Evolutionary conservation across 2,797 vertebrate genomes (phyloP).

Genomic region (Rhadinocentrus ornatus): DNA sequence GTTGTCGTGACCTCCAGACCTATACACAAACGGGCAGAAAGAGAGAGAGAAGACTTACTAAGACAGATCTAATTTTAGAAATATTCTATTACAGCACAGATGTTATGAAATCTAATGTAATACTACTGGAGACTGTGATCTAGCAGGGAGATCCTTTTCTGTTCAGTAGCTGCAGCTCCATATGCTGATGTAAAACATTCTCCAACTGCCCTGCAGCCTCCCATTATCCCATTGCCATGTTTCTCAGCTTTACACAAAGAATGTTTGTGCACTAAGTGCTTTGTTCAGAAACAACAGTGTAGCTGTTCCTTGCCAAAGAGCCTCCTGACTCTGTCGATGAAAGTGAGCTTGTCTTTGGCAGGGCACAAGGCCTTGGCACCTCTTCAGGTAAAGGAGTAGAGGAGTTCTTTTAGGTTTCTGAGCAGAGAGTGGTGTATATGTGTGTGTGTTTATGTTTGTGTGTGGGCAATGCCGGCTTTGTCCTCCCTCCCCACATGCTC

Average conservation of each 20-base stretch:
- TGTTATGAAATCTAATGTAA: constrained; percentile 70
- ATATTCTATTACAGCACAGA: constrained; percentile 61
- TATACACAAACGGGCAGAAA: constrained; percentile 17
- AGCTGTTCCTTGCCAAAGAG: constrained; percentile 63
- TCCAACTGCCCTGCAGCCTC: constrained; percentile 64
- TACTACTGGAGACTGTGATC: constrained; percentile 57
- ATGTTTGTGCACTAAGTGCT: constrained; percentile 66
- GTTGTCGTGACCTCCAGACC: constrained; percentile 32
- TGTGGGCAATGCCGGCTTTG: constrained; percentile 73
- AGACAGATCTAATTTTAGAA: constrained; percentile 63
- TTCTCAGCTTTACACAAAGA: constrained; percentile 62
- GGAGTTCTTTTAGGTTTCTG: constrained; percentile 67
- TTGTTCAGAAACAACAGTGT: constrained; percentile 73
- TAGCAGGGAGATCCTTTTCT: constrained; percentile 65
- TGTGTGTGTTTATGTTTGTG: constrained; percentile 25
- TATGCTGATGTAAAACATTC: constrained; percentile 67
- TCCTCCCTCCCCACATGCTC: constrained; percentile 74
- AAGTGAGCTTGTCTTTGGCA: constrained; percentile 76
- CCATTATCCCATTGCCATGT: constrained; percentile 64
- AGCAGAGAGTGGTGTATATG: constrained; percentile 56
- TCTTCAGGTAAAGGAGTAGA: constrained; percentile 70
- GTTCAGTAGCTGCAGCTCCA: constrained; percentile 61
- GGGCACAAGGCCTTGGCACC: constrained; percentile 68
- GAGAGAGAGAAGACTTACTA: constrained; percentile 23
- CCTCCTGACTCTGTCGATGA: constrained; percentile 70